Percentiles rank a stretch among this genome's conserved stretches.
Evolutionary conservation across 2,113 vertebrate species (phyloP).

Genomic region (Eulemur rufifrons): DNA sequence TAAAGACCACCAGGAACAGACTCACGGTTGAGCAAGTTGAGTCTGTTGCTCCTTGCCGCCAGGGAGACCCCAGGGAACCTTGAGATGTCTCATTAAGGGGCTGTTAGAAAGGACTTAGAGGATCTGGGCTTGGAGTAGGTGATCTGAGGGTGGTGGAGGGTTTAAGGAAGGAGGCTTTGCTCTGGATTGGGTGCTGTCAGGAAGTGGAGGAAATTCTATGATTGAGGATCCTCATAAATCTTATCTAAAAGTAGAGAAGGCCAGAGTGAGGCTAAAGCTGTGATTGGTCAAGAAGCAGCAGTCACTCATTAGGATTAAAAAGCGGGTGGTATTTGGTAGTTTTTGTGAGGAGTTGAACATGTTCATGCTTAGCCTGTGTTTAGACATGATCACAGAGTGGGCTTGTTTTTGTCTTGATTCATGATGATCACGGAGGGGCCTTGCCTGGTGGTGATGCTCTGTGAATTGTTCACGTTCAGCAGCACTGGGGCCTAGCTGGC

Average conservation of each 20-base stretch:
- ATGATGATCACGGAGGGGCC: background rate
- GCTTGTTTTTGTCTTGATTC: background rate
- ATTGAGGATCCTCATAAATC: background rate
- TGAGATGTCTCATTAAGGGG: background rate
- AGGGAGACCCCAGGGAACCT: background rate
- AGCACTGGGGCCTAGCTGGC: background rate
- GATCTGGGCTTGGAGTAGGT: background rate
- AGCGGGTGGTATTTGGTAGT: background rate
- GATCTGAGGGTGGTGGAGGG: background rate
- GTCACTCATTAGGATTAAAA: background rate
- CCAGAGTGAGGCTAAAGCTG: background rate
- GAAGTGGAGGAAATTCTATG: background rate
- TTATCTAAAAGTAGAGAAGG: background rate
- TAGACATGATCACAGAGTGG: background rate
- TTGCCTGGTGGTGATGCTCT: background rate
- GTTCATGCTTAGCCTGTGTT: background rate
- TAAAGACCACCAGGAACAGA: background rate
- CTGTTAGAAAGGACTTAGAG: background rate
- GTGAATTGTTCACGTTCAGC: fast-evolving
- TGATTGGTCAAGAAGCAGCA: background rate
- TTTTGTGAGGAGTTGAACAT: background rate
- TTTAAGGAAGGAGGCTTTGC: background rate
- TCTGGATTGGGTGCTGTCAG: background rate
- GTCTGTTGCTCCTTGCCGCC: background rate
- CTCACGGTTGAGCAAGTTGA: background rate